These are phyloP conservation scores for Hyperoplus immaculatus DNA, from an alignment of 2,797 vertebrate genomes.

Conservation along the genomic window DNA sequence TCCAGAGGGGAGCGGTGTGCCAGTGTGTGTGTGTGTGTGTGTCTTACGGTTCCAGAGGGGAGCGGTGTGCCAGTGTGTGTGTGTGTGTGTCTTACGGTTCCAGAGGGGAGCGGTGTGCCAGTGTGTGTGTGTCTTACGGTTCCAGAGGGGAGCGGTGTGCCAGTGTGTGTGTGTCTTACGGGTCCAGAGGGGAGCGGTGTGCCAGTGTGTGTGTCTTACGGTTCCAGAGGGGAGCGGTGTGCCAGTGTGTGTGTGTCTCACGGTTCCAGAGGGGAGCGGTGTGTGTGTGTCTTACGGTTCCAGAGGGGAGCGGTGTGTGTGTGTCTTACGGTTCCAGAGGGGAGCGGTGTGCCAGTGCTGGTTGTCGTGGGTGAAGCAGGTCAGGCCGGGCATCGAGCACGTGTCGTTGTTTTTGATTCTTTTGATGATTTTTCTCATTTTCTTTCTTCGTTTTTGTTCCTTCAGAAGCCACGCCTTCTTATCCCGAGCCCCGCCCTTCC, in stretches of 20 bases:
- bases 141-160: too few species aligned
- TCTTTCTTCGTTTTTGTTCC: conserved; percentile 95
- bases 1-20: too few species aligned
- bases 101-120: too few species aligned
- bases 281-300: conserved; percentile 85
- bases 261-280: neutral
- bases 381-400: conserved; percentile 97
- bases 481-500: conserved; percentile 91
- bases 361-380: conserved; percentile 98
- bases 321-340: conserved; percentile 90
- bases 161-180: neutral
- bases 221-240: conserved; percentile 94
- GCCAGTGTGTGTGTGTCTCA: conserved; percentile 85
- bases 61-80: too few species aligned
- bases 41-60: too few species aligned
- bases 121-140: neutral
- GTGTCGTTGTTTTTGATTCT: conserved; percentile 96
- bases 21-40: too few species aligned
- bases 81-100: neutral
- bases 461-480: conserved; percentile 91
- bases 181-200: neutral
- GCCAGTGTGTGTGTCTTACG: conserved; percentile 71
- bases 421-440: conserved; percentile 94
- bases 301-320: conserved; percentile 88
- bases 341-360: conserved; percentile 98